Evolutionary conservation across 2,797 vertebrate species (phyloP).

Genomic region (Scolopax rusticola): DNA sequence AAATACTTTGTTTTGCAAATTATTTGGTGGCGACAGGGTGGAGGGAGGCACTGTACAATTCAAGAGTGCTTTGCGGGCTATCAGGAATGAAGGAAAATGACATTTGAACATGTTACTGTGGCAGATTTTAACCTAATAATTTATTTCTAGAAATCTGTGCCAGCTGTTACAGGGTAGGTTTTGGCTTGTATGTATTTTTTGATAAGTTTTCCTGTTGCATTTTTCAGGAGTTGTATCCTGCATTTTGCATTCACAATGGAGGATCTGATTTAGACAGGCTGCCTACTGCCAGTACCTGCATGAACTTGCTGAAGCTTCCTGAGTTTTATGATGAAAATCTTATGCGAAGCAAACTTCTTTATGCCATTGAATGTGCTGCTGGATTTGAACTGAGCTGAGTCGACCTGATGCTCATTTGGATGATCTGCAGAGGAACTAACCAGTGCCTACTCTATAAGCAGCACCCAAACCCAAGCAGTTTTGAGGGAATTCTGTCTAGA

Average conservation of each 20-base stretch:
- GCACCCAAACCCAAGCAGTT: conserved; percentile 41
- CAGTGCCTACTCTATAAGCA: conserved; percentile 71
- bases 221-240: conserved; percentile 94
- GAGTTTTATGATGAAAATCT: conserved; percentile 94
- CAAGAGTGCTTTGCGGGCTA: neutral
- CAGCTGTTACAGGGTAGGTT: neutral
- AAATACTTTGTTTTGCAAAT: neutral
- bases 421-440: conserved; percentile 57
- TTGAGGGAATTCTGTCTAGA: conserved; percentile 45
- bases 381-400: conserved; percentile 98
- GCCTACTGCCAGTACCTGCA: conserved; percentile 98
- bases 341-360: conserved; percentile 96
- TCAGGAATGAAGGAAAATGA: neutral
- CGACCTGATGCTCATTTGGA: neutral
- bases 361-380: conserved; percentile 96
- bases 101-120: neutral
- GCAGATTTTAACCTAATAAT: neutral
- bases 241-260: conserved; percentile 99
- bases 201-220: neutral
- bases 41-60: neutral
- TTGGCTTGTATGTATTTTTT: neutral
- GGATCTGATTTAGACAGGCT: conserved; percentile 93
- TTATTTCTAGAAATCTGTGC: neutral
- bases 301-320: conserved; percentile 98
- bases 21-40: neutral